Conservation (phyloP, 2,797 vertebrate species). For the Dendrocincla fuliginosa region DNA sequence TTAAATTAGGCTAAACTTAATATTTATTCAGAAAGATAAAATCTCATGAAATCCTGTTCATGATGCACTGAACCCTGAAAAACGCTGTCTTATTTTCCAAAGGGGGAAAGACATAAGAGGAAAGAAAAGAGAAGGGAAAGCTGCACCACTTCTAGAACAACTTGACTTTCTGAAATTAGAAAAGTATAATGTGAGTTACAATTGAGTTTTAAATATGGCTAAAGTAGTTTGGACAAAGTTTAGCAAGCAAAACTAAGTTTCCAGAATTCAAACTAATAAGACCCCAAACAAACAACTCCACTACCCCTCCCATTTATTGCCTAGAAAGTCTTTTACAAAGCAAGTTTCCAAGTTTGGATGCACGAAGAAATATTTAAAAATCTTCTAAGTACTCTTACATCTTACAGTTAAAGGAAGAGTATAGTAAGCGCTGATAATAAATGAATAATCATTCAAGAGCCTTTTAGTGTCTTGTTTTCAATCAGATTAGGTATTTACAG, state of each 20-base stretch:
- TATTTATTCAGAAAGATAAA: background rate
- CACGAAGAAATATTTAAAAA: background rate
- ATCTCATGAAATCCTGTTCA: background rate
- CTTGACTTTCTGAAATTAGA: background rate
- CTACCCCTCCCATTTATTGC: background rate
- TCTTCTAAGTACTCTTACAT: background rate
- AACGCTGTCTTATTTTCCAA: background rate
- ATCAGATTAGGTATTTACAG: background rate
- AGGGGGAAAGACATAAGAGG: background rate
- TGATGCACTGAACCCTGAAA: background rate
- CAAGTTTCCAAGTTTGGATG: background rate
- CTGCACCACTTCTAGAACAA: background rate
- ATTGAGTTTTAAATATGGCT: background rate
- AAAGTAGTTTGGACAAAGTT: background rate
- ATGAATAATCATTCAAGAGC: background rate
- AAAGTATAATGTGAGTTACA: background rate
- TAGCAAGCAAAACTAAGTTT: background rate
- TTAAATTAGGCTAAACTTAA: background rate
- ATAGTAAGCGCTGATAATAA: background rate
- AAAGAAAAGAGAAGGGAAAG: background rate
- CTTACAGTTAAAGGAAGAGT: background rate
- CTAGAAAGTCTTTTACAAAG: background rate
- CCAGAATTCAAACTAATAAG: background rate
- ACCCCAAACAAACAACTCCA: fast-evolving
- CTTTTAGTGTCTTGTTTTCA: background rate